Percentiles rank a stretch among this genome's conserved stretches.
Evolutionary conservation across 2,797 vertebrate genomes (phyloP).

Genomic region (Micropoecilia bifurca): DNA sequence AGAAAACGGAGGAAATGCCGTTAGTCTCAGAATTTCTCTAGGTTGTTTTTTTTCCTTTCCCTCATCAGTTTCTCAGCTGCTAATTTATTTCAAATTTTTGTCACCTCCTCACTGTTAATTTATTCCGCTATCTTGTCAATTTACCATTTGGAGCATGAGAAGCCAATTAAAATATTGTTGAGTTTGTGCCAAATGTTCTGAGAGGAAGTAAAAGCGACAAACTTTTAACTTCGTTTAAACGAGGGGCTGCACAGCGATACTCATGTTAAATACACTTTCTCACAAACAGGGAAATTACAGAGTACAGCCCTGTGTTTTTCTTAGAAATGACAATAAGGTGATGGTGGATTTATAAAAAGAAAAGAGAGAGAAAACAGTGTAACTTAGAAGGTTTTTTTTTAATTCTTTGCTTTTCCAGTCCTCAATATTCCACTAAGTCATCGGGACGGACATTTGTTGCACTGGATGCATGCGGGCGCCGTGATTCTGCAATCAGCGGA

Average conservation of each 20-base stretch:
- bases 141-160: constrained; percentile 41
- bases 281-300: not conserved
- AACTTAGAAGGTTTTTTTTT: not conserved
- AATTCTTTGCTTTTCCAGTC: not conserved
- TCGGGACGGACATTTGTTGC: constrained; percentile 4
- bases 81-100: constrained; percentile 34
- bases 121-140: constrained; percentile 45
- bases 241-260: constrained; percentile 16
- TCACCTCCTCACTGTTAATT: constrained; percentile 37
- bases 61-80: constrained; percentile 15
- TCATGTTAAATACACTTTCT: not conserved
- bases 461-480: constrained; percentile 3
- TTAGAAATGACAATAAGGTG: not conserved
- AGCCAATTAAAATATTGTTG: constrained; percentile 41
- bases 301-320: not conserved
- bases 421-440: not conserved
- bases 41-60: not conserved
- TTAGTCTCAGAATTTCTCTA: not conserved
- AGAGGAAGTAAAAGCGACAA: constrained; percentile 29
- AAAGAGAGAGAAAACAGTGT: not conserved
- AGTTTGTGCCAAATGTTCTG: constrained; percentile 38
- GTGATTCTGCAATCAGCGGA: constrained; percentile 11
- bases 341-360: not conserved
- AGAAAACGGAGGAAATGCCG: not conserved
- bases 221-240: constrained; percentile 38